phyloP scores from a whole-genome alignment of 2,888 invertebrate species.

The Tridacna crocea region DNA sequence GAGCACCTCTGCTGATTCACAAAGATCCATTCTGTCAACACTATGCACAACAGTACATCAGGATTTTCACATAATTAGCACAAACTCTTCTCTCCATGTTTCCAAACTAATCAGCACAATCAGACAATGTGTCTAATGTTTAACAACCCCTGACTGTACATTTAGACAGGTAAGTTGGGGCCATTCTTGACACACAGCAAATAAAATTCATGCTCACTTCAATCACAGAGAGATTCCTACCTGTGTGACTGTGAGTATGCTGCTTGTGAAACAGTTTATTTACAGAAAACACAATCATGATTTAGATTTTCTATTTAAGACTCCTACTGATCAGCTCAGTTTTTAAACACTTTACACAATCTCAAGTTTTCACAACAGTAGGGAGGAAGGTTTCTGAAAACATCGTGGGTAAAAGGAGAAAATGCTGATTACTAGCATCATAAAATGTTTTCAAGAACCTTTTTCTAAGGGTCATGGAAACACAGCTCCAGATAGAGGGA shows the following conservation, averaged over 20 bases:
- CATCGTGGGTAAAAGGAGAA: too few species aligned
- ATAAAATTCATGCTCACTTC: constrained; percentile 7
- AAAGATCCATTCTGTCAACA: constrained; percentile 36
- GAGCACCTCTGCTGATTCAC: constrained; percentile 31
- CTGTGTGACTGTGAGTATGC: neutral
- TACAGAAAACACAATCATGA: too few species aligned
- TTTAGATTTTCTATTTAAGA: too few species aligned
- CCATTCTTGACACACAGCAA: constrained; percentile 4
- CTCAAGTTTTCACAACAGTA: too few species aligned
- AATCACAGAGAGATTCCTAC: neutral
- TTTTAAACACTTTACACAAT: too few species aligned
- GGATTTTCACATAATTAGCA: constrained; percentile 20
- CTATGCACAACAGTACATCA: constrained; percentile 9
- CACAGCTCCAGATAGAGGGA: too few species aligned
- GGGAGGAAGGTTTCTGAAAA: too few species aligned
- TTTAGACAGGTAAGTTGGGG: constrained; percentile 7
- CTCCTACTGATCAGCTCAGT: too few species aligned
- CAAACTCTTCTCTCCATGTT: constrained; percentile 30
- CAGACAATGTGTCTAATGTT: constrained; percentile 5
- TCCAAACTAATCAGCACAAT: constrained; percentile 18
- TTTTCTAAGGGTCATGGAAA: too few species aligned
- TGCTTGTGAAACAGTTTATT: too few species aligned
- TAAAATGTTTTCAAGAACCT: too few species aligned
- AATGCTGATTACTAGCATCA: too few species aligned
- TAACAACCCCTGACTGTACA: constrained; percentile 5